Evolutionary conservation across 1,140 invertebrate genomes (phyloP).

Genomic region (Psilanteris sp.): DNA sequence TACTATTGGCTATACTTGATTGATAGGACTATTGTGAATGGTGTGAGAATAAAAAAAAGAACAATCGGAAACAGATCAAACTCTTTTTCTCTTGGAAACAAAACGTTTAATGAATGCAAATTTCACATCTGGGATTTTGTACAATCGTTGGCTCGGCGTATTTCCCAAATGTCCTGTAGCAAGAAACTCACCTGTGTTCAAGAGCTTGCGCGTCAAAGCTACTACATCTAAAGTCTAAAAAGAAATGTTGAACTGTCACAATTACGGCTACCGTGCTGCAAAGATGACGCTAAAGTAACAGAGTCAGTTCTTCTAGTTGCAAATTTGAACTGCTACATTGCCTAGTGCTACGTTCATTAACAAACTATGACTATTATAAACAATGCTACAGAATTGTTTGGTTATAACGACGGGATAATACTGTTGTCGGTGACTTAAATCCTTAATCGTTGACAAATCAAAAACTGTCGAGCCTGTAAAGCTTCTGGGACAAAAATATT

Average conservation of each 20-base stretch:
- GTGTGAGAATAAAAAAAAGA: too few relatives aligned
- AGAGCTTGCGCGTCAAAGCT: neutral
- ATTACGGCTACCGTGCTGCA: too few relatives aligned
- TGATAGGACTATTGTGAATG: too few relatives aligned
- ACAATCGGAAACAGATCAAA: too few relatives aligned
- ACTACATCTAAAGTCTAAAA: neutral
- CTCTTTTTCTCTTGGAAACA: neutral
- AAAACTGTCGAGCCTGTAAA: neutral
- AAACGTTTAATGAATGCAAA: constrained; percentile 23
- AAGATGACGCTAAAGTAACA: too few relatives aligned
- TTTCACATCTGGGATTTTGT: constrained; percentile 17
- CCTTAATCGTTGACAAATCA: constrained; percentile 2
- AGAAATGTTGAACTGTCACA: neutral
- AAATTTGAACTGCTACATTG: constrained; percentile 5
- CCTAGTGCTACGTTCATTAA: constrained; percentile 21
- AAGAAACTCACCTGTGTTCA: constrained; percentile 4
- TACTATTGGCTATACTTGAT: too few relatives aligned
- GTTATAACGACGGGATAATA: constrained; percentile 24
- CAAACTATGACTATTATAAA: constrained; percentile 36
- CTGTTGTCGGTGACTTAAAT: constrained; percentile 12
- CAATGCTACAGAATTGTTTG: constrained; percentile 22
- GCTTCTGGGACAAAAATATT: constrained; percentile 4
- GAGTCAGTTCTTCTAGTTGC: too few relatives aligned
- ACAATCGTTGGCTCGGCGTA: neutral
- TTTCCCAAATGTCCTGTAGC: constrained; percentile 14